These are phyloP conservation scores for Reticulitermes speratus DNA, from an alignment of 1,140 invertebrate species.

Conservation along the genomic window DNA sequence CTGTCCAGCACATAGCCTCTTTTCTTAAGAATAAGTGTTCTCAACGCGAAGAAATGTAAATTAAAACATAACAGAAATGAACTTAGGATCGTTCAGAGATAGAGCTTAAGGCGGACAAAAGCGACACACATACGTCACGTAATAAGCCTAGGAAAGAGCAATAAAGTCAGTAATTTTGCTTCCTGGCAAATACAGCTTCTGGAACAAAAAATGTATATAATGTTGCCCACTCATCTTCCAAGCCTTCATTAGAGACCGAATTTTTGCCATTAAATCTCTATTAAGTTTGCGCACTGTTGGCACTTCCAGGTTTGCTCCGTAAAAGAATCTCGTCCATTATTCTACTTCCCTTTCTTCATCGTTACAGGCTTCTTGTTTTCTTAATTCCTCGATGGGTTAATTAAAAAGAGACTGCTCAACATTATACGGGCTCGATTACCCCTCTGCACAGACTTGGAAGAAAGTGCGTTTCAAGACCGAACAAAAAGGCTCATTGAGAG, in stretches of 20 bases:
- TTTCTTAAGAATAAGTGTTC: no score
- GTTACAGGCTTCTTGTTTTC: neutral
- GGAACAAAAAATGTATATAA: neutral
- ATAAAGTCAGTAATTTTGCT: no score
- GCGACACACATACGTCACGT: no score
- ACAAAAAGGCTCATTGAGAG: conserved; percentile 18
- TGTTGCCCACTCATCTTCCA: neutral
- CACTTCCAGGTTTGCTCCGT: neutral
- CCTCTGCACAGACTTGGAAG: no score
- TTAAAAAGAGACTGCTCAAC: conserved; percentile 25
- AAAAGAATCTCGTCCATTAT: neutral
- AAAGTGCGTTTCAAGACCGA: neutral
- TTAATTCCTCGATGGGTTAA: conserved; percentile 23
- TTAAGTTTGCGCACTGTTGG: neutral
- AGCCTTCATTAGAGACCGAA: neutral
- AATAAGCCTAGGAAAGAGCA: no score
- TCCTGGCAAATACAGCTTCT: no score
- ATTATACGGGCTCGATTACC: neutral
- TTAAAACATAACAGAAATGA: no score
- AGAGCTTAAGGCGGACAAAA: no score
- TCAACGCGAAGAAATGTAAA: no score
- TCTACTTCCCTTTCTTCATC: neutral
- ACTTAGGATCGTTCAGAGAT: no score
- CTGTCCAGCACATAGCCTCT: no score
- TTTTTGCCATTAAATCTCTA: neutral